A percentile compares a stretch with the other conserved stretches of the same genome.
phyloP scores from a whole-genome alignment of 2,888 invertebrate genomes.

The Allophyes oxyacanthae region DNA sequence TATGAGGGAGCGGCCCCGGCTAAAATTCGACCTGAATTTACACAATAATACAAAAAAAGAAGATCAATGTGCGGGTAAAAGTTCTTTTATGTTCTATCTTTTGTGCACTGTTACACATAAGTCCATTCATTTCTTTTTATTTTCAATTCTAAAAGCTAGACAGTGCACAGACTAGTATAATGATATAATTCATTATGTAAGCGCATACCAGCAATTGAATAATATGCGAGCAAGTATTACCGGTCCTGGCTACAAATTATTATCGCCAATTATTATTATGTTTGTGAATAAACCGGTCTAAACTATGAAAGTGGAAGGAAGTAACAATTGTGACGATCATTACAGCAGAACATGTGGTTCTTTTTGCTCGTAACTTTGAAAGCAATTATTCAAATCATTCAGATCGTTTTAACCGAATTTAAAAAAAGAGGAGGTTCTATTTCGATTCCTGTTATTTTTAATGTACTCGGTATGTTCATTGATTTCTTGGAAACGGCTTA shows the following conservation, averaged over 20 bases:
- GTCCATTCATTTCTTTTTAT: constrained; percentile 1
- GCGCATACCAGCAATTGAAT: constrained; percentile 38
- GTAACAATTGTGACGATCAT: too few relatives aligned
- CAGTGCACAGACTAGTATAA: constrained; percentile 25
- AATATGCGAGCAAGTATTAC: constrained; percentile 31
- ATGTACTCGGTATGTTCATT: too few relatives aligned
- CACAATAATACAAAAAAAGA: too few relatives aligned
- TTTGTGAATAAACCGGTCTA: constrained; percentile 23
- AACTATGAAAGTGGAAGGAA: constrained; percentile 10
- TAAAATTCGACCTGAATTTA: too few relatives aligned
- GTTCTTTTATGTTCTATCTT: background rate
- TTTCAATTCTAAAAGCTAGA: constrained; percentile 21
- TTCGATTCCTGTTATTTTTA: too few relatives aligned
- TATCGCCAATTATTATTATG: constrained; percentile 8
- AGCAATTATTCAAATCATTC: too few relatives aligned
- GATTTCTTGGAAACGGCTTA: too few relatives aligned
- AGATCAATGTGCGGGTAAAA: background rate
- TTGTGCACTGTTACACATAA: constrained; percentile 1
- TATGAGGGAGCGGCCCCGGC: too few relatives aligned
- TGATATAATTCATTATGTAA: constrained; percentile 45
- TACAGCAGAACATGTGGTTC: too few relatives aligned
- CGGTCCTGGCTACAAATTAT: constrained; percentile 18
- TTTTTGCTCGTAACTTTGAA: too few relatives aligned
- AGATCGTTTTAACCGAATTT: too few relatives aligned
- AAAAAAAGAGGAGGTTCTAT: too few relatives aligned